Evolutionary conservation across 2,797 vertebrate species (phyloP).

Genomic region (Artibeus jamaicensis): DNA sequence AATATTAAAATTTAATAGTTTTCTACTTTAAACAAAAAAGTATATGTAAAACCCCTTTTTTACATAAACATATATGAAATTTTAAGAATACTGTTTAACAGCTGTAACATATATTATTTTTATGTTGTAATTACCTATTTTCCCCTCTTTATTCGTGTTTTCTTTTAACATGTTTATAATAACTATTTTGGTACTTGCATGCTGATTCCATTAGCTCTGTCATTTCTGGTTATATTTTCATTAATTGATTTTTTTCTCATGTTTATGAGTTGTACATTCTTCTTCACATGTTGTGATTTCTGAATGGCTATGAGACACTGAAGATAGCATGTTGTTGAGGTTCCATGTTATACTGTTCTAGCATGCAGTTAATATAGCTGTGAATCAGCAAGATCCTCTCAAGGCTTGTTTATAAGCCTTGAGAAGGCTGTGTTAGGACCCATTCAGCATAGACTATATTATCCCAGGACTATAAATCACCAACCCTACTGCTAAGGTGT

Average conservation of each 20-base stretch:
- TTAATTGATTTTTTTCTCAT: background rate
- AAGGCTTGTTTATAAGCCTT: background rate
- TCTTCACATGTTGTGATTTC: background rate
- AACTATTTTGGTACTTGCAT: background rate
- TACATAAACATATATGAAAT: background rate
- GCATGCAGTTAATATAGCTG: background rate
- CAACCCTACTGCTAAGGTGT: background rate
- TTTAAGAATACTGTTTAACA: background rate
- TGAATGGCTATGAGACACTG: background rate
- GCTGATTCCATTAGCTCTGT: background rate
- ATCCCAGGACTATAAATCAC: background rate
- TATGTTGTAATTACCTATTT: background rate
- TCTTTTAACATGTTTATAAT: background rate
- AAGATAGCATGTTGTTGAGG: background rate
- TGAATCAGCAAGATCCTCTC: background rate
- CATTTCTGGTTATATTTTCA: background rate
- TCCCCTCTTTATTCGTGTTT: background rate
- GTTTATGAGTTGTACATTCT: background rate
- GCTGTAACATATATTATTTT: background rate
- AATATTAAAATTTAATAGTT: background rate
- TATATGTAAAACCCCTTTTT: background rate
- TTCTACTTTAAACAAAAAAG: background rate
- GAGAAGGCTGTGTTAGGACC: no score
- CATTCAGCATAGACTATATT: background rate
- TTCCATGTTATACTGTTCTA: background rate